These are phyloP conservation scores for Orthosia incerta DNA, from an alignment of 2,888 invertebrate species.

Conservation along the genomic window DNA sequence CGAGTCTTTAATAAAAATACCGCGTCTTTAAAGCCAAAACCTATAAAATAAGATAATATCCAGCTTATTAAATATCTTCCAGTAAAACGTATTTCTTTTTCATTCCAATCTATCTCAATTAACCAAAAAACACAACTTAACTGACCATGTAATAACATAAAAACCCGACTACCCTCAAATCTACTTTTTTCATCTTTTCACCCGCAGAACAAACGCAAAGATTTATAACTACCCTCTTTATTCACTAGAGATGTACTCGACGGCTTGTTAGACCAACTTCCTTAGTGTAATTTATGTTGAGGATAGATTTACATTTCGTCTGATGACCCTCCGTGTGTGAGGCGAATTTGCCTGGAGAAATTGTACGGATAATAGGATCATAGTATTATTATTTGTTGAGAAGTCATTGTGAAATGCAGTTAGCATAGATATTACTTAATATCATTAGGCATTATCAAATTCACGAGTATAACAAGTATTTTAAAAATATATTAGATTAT, in stretches of 20 bases:
- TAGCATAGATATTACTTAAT: no score
- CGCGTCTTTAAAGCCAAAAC: no score
- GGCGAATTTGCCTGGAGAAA: slow-evolving; percentile 25
- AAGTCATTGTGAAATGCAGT: no score
- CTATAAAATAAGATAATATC: no score
- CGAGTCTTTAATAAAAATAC: no score
- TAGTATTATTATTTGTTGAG: not conserved
- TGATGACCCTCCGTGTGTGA: slow-evolving; percentile 47
- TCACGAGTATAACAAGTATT: no score
- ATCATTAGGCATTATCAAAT: no score
- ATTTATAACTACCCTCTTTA: slow-evolving; percentile 73
- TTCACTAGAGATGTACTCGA: slow-evolving; percentile 70
- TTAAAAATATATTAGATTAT: no score
- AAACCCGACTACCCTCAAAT: slow-evolving; percentile 34
- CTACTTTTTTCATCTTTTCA: slow-evolving; percentile 67
- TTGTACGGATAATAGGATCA: slow-evolving; percentile 9
- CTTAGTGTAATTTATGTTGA: slow-evolving; percentile 64
- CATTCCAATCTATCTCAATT: not conserved
- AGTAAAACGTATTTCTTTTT: not conserved
- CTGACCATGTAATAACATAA: slow-evolving; percentile 39
- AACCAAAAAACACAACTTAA: slow-evolving; percentile 5
- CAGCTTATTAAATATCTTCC: not conserved
- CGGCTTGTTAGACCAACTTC: slow-evolving; percentile 77
- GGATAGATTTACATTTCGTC: slow-evolving; percentile 68
- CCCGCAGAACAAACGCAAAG: slow-evolving; percentile 71